Evolutionary conservation across 2,797 vertebrate genomes (phyloP).

Genomic region (Neosilurus hyrtlii): DNA sequence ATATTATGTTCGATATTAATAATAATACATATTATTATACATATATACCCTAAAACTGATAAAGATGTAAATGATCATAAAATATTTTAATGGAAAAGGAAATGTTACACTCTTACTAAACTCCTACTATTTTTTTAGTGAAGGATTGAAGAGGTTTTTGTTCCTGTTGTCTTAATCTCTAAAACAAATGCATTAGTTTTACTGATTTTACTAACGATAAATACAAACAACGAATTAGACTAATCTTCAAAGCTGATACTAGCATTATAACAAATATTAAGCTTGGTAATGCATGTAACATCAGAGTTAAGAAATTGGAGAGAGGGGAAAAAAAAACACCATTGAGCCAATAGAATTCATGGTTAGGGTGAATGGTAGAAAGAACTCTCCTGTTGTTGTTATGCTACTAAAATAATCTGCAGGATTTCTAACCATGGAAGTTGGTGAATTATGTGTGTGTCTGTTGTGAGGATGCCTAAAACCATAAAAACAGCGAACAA

Average conservation of each 20-base stretch:
- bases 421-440: neutral
- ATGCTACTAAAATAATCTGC: neutral
- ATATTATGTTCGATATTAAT: neutral
- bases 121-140: neutral
- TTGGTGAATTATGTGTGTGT: neutral
- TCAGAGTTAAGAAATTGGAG: neutral
- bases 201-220: slow-evolving; percentile 18
- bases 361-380: neutral
- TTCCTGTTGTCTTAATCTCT: slow-evolving; percentile 8
- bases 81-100: neutral
- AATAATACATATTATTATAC: too few relatives aligned
- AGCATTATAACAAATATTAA: neutral
- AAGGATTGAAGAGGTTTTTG: neutral
- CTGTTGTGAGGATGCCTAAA: neutral
- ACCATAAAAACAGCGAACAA: neutral
- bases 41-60: too few relatives aligned
- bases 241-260: slow-evolving; percentile 22
- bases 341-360: neutral
- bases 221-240: slow-evolving; percentile 27
- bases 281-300: slow-evolving; percentile 12
- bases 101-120: neutral
- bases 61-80: too few relatives aligned
- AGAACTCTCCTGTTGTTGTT: neutral
- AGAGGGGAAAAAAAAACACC: neutral
- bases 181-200: slow-evolving; percentile 17